A percentile compares a stretch with the other conserved stretches of the same genome.
Conservation (phyloP, 2,797 vertebrate species). For the Enteromius afrohamiltoni region DNA sequence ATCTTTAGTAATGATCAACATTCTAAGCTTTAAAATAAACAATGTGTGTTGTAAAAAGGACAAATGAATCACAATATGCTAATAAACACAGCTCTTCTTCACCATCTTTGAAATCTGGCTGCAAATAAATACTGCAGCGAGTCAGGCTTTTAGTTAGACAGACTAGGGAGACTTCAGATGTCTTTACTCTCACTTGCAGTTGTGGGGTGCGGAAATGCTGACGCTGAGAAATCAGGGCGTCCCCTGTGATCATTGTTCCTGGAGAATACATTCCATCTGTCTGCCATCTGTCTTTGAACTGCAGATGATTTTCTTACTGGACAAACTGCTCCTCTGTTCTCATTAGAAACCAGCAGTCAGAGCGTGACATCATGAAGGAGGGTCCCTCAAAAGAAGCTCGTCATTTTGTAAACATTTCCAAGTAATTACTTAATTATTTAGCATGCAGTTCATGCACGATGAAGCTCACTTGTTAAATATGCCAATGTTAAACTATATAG, state of each 20-base stretch:
- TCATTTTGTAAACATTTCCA: slow-evolving; percentile 1
- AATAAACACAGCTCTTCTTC: not conserved
- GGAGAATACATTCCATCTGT: slow-evolving; percentile 46
- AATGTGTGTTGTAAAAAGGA: not conserved
- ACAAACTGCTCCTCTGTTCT: slow-evolving; percentile 16
- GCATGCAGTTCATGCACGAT: not conserved
- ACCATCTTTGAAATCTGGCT: not conserved
- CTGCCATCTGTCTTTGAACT: slow-evolving; percentile 47
- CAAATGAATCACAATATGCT: not conserved
- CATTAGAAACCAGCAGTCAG: slow-evolving; percentile 22
- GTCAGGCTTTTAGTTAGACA: not conserved
- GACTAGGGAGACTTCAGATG: not conserved
- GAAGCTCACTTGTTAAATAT: not conserved
- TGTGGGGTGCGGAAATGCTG: slow-evolving; percentile 7
- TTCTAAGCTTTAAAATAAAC: not conserved
- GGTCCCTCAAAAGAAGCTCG: not conserved
- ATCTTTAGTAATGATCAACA: not conserved
- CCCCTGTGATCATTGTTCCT: slow-evolving; percentile 28
- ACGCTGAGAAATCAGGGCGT: not conserved
- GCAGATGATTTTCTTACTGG: slow-evolving; percentile 38
- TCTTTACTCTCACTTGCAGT: slow-evolving; percentile 22
- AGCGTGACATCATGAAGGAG: not conserved
- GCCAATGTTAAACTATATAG: not conserved
- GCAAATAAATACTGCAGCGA: not conserved
- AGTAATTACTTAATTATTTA: not conserved